phyloP scores from a whole-genome alignment of 2,113 vertebrate genomes.

The Limanda limanda region DNA sequence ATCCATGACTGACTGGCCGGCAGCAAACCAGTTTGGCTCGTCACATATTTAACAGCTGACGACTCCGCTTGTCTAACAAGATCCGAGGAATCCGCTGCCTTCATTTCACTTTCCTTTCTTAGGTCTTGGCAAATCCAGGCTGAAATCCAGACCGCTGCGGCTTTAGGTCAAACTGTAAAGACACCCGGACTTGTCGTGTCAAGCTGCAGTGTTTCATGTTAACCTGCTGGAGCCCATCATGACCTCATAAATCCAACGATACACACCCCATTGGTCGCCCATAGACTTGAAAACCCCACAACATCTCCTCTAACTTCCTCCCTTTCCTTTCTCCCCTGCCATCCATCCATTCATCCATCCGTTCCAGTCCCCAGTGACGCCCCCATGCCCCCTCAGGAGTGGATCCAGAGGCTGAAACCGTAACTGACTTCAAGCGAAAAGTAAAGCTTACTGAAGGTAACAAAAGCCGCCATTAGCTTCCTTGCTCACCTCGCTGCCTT shows the following conservation, averaged over 20 bases:
- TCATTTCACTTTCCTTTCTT: conserved; percentile 55
- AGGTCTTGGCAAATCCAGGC: conserved; percentile 48
- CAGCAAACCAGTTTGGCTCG: neutral
- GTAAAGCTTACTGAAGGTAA: conserved; percentile 70
- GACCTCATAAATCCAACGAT: conserved; percentile 34
- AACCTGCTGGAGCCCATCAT: conserved; percentile 27
- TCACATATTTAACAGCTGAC: neutral
- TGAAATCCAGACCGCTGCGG: conserved; percentile 46
- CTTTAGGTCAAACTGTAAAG: conserved; percentile 60
- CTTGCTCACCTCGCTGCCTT: conserved; percentile 6
- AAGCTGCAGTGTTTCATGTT: conserved; percentile 42
- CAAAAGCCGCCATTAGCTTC: conserved; percentile 56
- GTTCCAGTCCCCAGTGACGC: neutral
- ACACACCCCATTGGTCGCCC: neutral
- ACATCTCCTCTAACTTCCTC: no score
- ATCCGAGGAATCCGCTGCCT: conserved; percentile 29
- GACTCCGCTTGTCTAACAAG: conserved; percentile 26
- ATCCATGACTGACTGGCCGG: neutral
- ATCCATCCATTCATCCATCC: no score
- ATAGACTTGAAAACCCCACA: neutral
- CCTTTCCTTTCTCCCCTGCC: neutral
- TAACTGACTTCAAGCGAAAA: conserved; percentile 33
- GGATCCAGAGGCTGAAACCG: conserved; percentile 26
- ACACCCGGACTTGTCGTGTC: conserved; percentile 31
- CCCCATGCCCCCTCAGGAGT: neutral